phyloP scores from a whole-genome alignment of 2,113 vertebrate species.

The Tetraodon nigroviridis region DNA sequence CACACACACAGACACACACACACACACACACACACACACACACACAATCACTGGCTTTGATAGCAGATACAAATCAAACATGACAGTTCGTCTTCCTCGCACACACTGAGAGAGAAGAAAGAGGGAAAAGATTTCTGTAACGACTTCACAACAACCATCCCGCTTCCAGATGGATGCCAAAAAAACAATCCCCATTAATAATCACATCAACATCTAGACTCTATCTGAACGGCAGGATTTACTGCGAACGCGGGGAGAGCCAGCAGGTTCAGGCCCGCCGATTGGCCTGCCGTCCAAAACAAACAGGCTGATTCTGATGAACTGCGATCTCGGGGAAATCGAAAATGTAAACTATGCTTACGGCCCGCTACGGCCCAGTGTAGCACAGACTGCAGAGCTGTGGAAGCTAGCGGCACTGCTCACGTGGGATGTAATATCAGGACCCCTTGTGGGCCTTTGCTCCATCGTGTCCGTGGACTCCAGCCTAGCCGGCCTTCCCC shows the following conservation, averaged over 20 bases:
- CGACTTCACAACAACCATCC: neutral
- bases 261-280: slow-evolving; percentile 36
- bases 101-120: no score
- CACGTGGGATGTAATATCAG: slow-evolving; percentile 15
- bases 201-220: slow-evolving; percentile 54
- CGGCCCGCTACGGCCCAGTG: slow-evolving; percentile 20
- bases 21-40: neutral
- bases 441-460: slow-evolving; percentile 26
- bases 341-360: slow-evolving; percentile 34
- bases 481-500: slow-evolving; percentile 33
- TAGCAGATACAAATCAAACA: no score
- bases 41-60: no score
- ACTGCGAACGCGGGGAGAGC: slow-evolving; percentile 13
- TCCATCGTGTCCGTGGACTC: slow-evolving; percentile 54
- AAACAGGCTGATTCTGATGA: slow-evolving; percentile 64
- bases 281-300: slow-evolving; percentile 47
- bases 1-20: neutral
- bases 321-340: slow-evolving; percentile 46
- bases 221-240: slow-evolving; percentile 53
- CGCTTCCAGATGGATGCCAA: neutral
- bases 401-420: slow-evolving; percentile 36
- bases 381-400: neutral
- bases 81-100: no score
- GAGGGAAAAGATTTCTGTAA: neutral
- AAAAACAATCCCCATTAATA: neutral